phyloP scores from a whole-genome alignment of 2,888 invertebrate genomes.

The Xestia sexstrigata region DNA sequence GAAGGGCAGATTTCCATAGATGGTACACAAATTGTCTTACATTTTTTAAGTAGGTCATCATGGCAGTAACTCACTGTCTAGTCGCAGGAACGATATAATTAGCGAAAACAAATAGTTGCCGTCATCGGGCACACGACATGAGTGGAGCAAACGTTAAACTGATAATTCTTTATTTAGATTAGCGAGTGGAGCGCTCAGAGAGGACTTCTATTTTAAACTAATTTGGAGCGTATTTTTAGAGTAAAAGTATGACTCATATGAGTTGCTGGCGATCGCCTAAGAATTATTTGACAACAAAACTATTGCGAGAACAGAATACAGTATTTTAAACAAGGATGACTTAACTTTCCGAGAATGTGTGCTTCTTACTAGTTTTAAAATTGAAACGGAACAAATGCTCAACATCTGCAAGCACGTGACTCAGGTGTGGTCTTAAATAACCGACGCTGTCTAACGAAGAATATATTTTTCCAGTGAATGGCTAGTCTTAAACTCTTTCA shows the following conservation, averaged over 20 bases:
- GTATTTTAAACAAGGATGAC: constrained; percentile 50
- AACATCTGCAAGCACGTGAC: constrained; percentile 50
- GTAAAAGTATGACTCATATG: constrained; percentile 68
- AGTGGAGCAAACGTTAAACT: constrained; percentile 75
- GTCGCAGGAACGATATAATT: constrained; percentile 55
- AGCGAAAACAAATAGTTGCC: constrained; percentile 64
- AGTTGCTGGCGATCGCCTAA: constrained; percentile 36
- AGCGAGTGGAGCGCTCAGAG: constrained; percentile 69
- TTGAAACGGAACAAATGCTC: constrained; percentile 45
- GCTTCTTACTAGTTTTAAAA: constrained; percentile 47
- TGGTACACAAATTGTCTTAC: constrained; percentile 72
- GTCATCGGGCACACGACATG: constrained; percentile 71
- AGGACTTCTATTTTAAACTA: constrained; percentile 74
- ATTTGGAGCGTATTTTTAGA: constrained; percentile 72
- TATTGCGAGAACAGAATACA: constrained; percentile 28
- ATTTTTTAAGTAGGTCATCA: constrained; percentile 82
- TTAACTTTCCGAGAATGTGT: constrained; percentile 47
- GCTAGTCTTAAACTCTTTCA: constrained; percentile 31
- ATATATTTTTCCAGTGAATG: constrained; percentile 41
- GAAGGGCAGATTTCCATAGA: constrained; percentile 34
- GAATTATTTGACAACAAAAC: constrained; percentile 57
- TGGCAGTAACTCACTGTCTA: constrained; percentile 61
- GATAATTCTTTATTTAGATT: constrained; percentile 81
- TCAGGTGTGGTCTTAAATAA: constrained; percentile 52
- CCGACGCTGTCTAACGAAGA: constrained; percentile 27